Evolutionary conservation across 35 echinoderm and acorn worm genomes (phyloP), one percentile per base, ranked within the genome.

Genomic region (Anneissia japonica): DNA sequence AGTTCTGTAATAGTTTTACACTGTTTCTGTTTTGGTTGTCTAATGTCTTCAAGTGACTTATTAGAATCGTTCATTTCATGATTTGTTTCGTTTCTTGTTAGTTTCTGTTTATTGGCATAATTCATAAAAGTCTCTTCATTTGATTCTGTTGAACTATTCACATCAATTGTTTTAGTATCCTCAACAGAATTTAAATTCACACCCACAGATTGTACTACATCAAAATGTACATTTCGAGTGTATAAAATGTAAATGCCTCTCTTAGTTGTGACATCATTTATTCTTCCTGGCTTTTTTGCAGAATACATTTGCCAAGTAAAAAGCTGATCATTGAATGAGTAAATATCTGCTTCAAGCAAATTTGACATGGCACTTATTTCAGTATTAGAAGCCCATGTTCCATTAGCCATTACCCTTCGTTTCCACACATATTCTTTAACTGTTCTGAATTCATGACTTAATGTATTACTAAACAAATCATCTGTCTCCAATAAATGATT

Each of bases 301-400:
- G 51, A 64, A 64, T 16, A 64, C 51, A 64, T 16, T 41, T 46
- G 37, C 31, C 30, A 87, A 23, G 23, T 38, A 0, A 7, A 39
- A n/a, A 14, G 4, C 5, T 31, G 19, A 80, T 87, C 85, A 79
- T 87, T 76, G 35, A 1, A 87, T 31, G 85, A 78, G 33, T 87
- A 80, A 39, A 87, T 79, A 79, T 87, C 85, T 41, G 30, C 37
- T 31, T 76, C 17, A 45, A 87, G 75, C 38, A 87, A 78, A 30
- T 87, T 75, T 56, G 76, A 37, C 75, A 87, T 87, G 13, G 85
- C 85, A 37, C 73, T 87, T 46, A 87, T 78, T 78, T 76, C 73
- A 37, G 26, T 76, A 30, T 40, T 79, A 31, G 37, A 40, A 28
- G 29, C 73, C 74, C 38, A 87, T 74, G 31, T 84, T 84, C 55